Evolutionary conservation across 1,140 invertebrate genomes (phyloP).

Genomic region (Apis cerana): DNA sequence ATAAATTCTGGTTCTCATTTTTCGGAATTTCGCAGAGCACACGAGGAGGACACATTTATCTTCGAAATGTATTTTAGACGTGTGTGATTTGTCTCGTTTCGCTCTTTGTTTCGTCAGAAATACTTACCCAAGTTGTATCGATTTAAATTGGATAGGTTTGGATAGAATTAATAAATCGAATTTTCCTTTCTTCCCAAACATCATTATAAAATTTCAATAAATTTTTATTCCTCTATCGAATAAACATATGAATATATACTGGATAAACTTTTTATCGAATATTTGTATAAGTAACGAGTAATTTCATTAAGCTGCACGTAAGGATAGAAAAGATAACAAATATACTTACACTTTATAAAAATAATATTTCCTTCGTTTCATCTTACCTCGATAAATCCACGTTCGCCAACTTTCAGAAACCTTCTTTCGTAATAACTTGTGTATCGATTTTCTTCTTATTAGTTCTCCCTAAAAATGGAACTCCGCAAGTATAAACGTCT

Average conservation of each 20-base stretch:
- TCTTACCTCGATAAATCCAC: neutral
- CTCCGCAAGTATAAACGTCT: neutral
- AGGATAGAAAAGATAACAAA: no score
- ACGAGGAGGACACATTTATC: neutral
- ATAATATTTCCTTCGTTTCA: neutral
- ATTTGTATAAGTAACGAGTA: no score
- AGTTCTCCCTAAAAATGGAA: neutral
- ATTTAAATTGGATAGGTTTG: no score
- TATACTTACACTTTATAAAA: no score
- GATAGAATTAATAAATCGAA: no score
- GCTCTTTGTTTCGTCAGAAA: neutral
- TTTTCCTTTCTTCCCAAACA: no score
- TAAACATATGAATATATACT: no score
- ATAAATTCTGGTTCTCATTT: neutral
- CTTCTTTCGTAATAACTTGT: neutral
- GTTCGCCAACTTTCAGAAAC: neutral
- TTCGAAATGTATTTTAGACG: neutral
- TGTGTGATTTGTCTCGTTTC: constrained; percentile 8
- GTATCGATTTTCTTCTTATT: neutral
- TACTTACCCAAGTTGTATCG: neutral
- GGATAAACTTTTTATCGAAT: no score
- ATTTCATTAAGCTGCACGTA: no score
- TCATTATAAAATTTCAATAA: no score
- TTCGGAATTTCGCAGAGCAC: neutral
- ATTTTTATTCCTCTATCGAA: no score